Evolutionary conservation across 2,113 vertebrate species (phyloP).

Genomic region (Xenus cinereus): DNA sequence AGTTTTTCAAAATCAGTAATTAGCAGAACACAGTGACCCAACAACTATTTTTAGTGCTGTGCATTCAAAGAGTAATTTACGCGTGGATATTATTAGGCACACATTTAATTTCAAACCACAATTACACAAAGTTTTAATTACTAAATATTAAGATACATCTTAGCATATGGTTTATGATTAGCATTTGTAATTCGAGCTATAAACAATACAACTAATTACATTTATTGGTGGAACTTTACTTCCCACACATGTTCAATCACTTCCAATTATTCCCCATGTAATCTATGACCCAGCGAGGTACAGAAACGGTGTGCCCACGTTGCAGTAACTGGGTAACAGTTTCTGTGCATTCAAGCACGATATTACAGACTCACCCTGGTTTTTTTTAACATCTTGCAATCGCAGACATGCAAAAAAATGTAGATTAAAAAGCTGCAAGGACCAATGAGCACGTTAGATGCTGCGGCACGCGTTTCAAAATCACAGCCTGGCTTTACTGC

Average conservation of each 20-base stretch:
- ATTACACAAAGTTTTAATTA: slow-evolving; percentile 35
- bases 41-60: slow-evolving; percentile 21
- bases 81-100: not conserved
- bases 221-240: slow-evolving; percentile 34
- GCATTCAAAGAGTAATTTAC: slow-evolving; percentile 36
- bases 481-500: not conserved
- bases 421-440: not conserved
- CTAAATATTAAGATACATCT: slow-evolving; percentile 18
- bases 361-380: too few relatives aligned
- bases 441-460: not conserved
- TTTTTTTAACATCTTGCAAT: not conserved
- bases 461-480: not conserved
- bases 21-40: slow-evolving; percentile 30
- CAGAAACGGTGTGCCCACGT: not conserved
- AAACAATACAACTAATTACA: slow-evolving; percentile 29
- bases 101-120: slow-evolving; percentile 39
- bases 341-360: not conserved
- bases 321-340: not conserved
- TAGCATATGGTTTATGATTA: slow-evolving; percentile 11
- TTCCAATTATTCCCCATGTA: slow-evolving; percentile 21
- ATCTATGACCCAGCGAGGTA: not conserved
- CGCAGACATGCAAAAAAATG: not conserved
- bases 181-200: slow-evolving; percentile 10
- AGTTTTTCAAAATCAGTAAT: slow-evolving; percentile 42
- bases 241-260: slow-evolving; percentile 15